These are phyloP conservation scores for Okamejei kenojei DNA, from an alignment of 2,797 vertebrate species.

Conservation along the genomic window DNA sequence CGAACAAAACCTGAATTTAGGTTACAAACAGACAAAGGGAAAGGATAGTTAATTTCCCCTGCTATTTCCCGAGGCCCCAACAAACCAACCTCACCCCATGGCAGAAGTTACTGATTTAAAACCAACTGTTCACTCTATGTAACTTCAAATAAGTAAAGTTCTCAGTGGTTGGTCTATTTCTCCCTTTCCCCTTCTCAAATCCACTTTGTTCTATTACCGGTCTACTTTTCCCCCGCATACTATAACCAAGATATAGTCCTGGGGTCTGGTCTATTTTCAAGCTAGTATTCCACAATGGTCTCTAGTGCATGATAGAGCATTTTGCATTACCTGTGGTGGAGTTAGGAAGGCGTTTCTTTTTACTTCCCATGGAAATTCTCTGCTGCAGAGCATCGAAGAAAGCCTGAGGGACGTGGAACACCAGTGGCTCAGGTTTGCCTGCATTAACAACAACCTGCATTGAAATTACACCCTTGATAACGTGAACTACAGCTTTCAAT, in stretches of 20 bases:
- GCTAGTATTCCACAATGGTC: no score
- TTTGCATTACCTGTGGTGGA: conserved; percentile 65
- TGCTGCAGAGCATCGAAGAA: conserved; percentile 86
- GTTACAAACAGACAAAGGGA: neutral
- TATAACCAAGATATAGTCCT: neutral
- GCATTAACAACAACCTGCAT: conserved; percentile 23
- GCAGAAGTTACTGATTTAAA: neutral
- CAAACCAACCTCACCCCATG: neutral
- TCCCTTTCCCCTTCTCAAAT: neutral
- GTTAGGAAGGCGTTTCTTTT: conserved; percentile 81
- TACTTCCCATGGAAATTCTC: conserved; percentile 74
- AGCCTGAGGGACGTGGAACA: conserved; percentile 80
- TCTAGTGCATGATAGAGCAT: neutral
- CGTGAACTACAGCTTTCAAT: neutral
- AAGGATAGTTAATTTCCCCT: neutral
- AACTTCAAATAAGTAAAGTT: neutral
- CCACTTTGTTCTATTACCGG: no score
- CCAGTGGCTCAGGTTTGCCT: conserved; percentile 80
- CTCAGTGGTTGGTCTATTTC: neutral
- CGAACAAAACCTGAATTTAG: conserved; percentile 64
- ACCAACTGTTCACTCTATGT: neutral
- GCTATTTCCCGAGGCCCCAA: neutral
- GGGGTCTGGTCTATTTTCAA: neutral
- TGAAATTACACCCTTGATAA: neutral
- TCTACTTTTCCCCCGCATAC: neutral